Evolutionary conservation across 2,888 invertebrate genomes (phyloP).

Genomic region (Drosophila trichaetosa): DNA sequence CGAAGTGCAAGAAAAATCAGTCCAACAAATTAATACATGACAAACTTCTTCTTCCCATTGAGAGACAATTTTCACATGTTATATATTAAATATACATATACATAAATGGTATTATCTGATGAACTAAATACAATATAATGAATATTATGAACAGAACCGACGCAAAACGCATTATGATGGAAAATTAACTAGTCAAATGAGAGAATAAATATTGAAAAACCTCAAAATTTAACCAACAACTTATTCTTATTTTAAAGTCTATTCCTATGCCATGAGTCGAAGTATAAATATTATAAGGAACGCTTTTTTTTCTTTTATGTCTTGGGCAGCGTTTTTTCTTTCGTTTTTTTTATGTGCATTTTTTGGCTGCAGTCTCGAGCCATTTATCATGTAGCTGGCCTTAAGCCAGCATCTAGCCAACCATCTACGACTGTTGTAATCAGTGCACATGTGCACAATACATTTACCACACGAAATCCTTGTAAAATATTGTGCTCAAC

Average conservation of each 20-base stretch:
- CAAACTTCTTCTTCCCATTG: constrained; percentile 24
- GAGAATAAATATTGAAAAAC: constrained; percentile 81
- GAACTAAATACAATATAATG: constrained; percentile 68
- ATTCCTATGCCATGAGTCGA: not conserved
- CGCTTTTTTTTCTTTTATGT: not conserved
- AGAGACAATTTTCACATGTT: constrained; percentile 64
- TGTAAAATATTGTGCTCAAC: constrained; percentile 71
- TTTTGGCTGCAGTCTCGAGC: constrained; percentile 30
- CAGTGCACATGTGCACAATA: constrained; percentile 69
- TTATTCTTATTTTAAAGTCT: constrained; percentile 8
- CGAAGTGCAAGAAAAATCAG: constrained; percentile 47
- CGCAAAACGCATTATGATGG: constrained; percentile 57
- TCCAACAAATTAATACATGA: constrained; percentile 27
- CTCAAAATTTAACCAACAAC: constrained; percentile 25
- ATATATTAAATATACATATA: constrained; percentile 66
- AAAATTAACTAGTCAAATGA: constrained; percentile 82
- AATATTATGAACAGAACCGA: constrained; percentile 66
- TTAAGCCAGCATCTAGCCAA: constrained; percentile 26
- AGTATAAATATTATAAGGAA: not conserved
- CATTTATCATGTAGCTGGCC: constrained; percentile 62
- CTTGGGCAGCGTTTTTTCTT: not conserved
- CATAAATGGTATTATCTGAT: constrained; percentile 72
- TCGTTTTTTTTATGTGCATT: constrained; percentile 9
- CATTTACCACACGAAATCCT: constrained; percentile 70
- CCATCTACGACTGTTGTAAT: constrained; percentile 44